phyloP scores from a whole-genome alignment of 2,797 vertebrate genomes.

The Dromococcyx pavoninus region DNA sequence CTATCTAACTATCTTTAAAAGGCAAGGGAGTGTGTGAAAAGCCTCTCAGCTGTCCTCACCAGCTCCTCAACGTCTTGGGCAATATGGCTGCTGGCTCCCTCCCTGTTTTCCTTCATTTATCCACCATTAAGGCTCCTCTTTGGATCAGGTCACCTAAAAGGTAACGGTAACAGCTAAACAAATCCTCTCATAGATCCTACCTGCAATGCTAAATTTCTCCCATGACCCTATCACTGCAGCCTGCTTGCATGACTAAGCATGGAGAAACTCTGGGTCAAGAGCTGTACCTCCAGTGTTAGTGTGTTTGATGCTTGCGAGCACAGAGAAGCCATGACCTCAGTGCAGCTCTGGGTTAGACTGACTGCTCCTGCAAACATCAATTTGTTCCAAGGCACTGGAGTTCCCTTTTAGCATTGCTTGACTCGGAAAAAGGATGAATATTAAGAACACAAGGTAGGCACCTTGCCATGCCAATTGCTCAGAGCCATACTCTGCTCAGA shows the following conservation, averaged over 20 bases:
- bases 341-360: not conserved
- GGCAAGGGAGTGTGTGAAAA: not conserved
- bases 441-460: not conserved
- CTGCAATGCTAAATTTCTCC: not conserved
- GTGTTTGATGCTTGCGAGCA: not conserved
- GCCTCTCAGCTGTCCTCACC: fast-evolving
- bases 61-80: not conserved
- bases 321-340: not conserved
- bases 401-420: not conserved
- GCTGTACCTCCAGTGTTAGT: not conserved
- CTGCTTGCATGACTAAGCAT: not conserved
- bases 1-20: not conserved
- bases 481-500: fast-evolving
- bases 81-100: not conserved
- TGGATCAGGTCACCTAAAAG: not conserved
- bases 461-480: not conserved
- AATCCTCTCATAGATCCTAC: not conserved
- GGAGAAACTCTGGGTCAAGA: not conserved
- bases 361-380: not conserved
- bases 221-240: not conserved
- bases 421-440: not conserved
- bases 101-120: not conserved
- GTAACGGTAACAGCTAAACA: not conserved
- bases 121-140: not conserved
- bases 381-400: not conserved